Percentiles rank a stretch among this genome's conserved stretches.
Evolutionary conservation across 2,797 vertebrate species (phyloP).

Genomic region (Sebastes taczanowskii): DNA sequence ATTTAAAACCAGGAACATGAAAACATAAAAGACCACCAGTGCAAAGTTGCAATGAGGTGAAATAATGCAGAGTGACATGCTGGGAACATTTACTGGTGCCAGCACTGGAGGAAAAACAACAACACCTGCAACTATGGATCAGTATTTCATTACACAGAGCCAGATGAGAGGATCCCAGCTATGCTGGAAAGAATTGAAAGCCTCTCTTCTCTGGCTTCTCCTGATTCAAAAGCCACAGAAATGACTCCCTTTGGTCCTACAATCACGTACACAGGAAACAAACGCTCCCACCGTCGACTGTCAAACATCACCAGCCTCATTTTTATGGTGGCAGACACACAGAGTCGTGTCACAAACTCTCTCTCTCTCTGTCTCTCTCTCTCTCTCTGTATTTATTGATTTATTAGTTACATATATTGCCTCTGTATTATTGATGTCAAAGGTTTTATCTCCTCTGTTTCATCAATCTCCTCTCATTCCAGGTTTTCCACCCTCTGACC

Average conservation of each 20-base stretch:
- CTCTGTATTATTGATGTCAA: not conserved
- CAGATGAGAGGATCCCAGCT: slow-evolving; percentile 12
- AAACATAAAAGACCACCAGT: not conserved
- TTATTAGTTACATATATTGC: not conserved
- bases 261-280: slow-evolving; percentile 3
- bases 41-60: not conserved
- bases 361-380: not conserved
- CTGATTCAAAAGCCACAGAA: slow-evolving; percentile 5
- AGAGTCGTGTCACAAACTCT: not conserved
- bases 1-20: not conserved
- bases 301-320: not conserved
- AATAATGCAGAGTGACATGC: not conserved
- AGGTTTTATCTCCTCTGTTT: not conserved
- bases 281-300: not conserved
- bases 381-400: not conserved
- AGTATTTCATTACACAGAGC: slow-evolving; percentile 36
- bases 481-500: not conserved
- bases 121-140: slow-evolving; percentile 34
- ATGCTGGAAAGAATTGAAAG: slow-evolving; percentile 20
- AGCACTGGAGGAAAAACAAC: not conserved
- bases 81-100: not conserved
- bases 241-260: slow-evolving; percentile 1
- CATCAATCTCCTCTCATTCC: not conserved
- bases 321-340: not conserved
- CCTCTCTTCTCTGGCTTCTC: not conserved